Conservation (phyloP, 1,140 invertebrate genomes). For the Drosophila obscura region DNA sequence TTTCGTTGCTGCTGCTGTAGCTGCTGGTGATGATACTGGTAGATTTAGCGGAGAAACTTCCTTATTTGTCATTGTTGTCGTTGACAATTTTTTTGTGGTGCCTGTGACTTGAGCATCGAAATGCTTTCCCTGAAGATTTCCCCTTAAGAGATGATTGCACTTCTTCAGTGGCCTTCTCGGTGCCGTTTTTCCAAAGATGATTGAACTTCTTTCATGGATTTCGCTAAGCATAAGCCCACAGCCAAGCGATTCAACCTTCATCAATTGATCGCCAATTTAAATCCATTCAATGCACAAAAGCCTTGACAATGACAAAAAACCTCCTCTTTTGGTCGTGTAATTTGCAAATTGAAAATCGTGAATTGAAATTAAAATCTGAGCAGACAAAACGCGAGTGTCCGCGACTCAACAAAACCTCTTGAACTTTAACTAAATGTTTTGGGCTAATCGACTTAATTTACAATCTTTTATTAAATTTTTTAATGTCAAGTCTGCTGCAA, state of each 20-base stretch:
- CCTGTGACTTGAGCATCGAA: constrained; percentile 4
- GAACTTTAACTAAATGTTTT: constrained; percentile 66
- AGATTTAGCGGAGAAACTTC: constrained; percentile 65
- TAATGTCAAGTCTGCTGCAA: constrained; percentile 41
- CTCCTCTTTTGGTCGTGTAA: constrained; percentile 44
- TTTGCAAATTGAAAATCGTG: constrained; percentile 78
- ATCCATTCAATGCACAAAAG: constrained; percentile 40
- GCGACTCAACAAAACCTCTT: constrained; percentile 21
- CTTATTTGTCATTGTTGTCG: constrained; percentile 80
- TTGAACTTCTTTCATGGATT: constrained; percentile 54
- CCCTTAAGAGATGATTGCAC: constrained; percentile 42
- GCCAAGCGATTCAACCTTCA: constrained; percentile 26
- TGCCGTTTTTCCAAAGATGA: constrained; percentile 20
- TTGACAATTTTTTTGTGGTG: constrained; percentile 50
- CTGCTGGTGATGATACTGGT: constrained; percentile 21
- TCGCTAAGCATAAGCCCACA: constrained; percentile 5
- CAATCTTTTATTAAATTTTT: constrained; percentile 57
- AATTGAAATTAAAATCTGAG: constrained; percentile 51
- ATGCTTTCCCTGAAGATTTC: constrained; percentile 3
- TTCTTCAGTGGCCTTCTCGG: constrained; percentile 40
- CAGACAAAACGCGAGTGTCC: constrained; percentile 15
- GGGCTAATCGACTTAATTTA: constrained; percentile 48
- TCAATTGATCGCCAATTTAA: constrained; percentile 32
- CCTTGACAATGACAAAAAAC: constrained; percentile 71
- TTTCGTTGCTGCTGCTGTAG: constrained; percentile 24